Base-by-base conservation (phyloP, 2,113 vertebrate species). In the Takifugu flavidus region DNA sequence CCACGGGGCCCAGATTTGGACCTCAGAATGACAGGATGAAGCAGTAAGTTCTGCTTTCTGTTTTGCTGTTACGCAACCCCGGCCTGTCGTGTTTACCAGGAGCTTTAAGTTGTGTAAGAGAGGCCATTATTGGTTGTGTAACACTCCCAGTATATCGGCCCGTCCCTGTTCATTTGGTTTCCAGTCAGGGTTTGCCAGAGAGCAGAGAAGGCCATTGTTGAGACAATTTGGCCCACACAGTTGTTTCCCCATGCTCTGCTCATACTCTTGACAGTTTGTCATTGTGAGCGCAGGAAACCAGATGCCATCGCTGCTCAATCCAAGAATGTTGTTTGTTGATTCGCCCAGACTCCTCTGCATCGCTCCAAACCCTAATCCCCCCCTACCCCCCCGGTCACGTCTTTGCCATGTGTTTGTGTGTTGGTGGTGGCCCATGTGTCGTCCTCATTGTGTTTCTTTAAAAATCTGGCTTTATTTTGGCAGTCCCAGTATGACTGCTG, bases 1-100 rank as follows among this genome's bases (percentile, higher is more conserved):
- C 96, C 20, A 92, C 93, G 25, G 96, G 92, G 89, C 93, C 97
- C 84, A 93, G 93, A 72, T 96, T 98, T 91, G 96, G 94, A 88
- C 89, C 92, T 49, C 94, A 93, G 87, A 98, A 93, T 91, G 95
- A 99, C 82, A 98, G 96, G 90, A 92, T 99, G 83, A 96, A 94
- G 83, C 94, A 98, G 96, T 99, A 91, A 94, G 97, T 97, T 25
- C 5, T 8, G 47, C 27, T 58, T 80, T 74, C 74, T 65, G 53
- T 51, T 59, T 29, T 56, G 61, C 29, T 45, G 31, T 88, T 87
- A 73, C 52, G 65, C 61, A 85, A 86, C 61, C 1, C 1, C 28
- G 14, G 39, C 27, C 28, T 5, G 31, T 28, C 25, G 4, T 82
- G 72, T 89, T 86, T 84, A 86, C 80, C 65, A 71, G 65, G 65